Conservation (phyloP, 2,113 vertebrate genomes). For the rat (Rattus norvegicus) region DNA sequence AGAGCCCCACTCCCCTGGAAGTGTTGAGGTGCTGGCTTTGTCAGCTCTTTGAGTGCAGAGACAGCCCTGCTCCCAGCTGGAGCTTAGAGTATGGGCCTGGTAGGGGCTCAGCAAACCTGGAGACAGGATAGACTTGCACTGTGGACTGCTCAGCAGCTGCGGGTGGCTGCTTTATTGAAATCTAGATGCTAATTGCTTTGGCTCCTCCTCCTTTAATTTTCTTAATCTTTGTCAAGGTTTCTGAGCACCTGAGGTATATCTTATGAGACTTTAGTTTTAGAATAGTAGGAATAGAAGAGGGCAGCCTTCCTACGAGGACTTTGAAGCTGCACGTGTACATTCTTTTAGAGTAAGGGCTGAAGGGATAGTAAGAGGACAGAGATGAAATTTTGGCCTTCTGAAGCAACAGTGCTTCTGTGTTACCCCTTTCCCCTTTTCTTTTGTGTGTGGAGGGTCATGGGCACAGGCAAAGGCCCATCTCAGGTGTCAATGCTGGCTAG, state of each 20-base stretch:
- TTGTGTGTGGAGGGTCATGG: neutral
- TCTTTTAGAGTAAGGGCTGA: constrained; percentile 5
- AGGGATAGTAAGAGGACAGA: neutral
- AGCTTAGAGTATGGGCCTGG: neutral
- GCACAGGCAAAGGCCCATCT: neutral
- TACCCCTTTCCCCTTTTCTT: neutral
- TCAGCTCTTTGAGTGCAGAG: neutral
- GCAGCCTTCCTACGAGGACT: constrained; percentile 12
- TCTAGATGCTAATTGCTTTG: neutral
- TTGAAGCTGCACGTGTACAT: neutral
- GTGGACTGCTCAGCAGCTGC: neutral
- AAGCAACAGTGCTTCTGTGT: neutral
- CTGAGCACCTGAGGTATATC: neutral
- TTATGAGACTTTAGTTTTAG: constrained; percentile 25
- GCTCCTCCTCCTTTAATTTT: neutral
- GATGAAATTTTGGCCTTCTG: neutral
- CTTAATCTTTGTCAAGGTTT: neutral
- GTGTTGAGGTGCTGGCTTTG: neutral
- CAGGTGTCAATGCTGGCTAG: neutral
- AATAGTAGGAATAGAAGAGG: neutral
- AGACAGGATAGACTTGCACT: neutral
- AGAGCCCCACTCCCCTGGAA: neutral
- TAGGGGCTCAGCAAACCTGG: neutral
- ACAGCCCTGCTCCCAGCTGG: neutral
- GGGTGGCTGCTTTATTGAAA: neutral